Base-by-base conservation (phyloP, 2,888 invertebrate genomes). In the Drosophila siamana region DNA sequence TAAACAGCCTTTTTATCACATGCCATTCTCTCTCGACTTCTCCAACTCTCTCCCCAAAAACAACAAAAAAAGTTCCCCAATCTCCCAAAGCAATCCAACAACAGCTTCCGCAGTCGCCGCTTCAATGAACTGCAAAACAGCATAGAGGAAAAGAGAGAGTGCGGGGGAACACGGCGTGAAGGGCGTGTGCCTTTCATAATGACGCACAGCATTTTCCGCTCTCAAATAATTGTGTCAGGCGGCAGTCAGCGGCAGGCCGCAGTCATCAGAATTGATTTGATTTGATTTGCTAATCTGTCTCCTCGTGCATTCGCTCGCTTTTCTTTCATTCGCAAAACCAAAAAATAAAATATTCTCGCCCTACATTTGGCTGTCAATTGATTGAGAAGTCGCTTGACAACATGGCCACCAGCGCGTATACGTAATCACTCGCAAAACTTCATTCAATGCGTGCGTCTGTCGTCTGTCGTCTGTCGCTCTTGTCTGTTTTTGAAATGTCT, bases 221-320 rank as follows among this genome's bases (percentile, higher is more conserved):
- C 56, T 54, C 36, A 56, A 69, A 69, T 70, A 69, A 80, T 71
- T 66, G 69, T 68, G 71, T 66, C 74, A 66, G 26, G 26, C 26
- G 69, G 61, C 74, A 66, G 66, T 69, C 76, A 82, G 74, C 65
- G 44, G 69, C 77, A 73, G 65, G 47, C 77, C 48, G 62, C 76
- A 78, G 56, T 72, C 59, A 54, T 36, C 64, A 52, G 74, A 74
- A 76, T 81, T 82, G 87, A 84, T 85, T 86, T 79, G 80, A 74
- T 73, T 73, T 74, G 72, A 73, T 85, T 89, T 80, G 73, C 77
- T 74, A 79, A 89, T 83, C 76, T 73, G 69, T 63, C 73, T 69
- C 56, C 59, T 24, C 70, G 69, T 46, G 19, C 47, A 11, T 52
- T 24, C 28, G 19, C 6, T 24, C 28, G 19, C 6, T 16, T n/a